A percentile compares a stretch with the other conserved stretches of the same genome.
Evolutionary conservation across 2,113 vertebrate genomes (phyloP).

Genomic region (Dasyornis broadbenti): DNA sequence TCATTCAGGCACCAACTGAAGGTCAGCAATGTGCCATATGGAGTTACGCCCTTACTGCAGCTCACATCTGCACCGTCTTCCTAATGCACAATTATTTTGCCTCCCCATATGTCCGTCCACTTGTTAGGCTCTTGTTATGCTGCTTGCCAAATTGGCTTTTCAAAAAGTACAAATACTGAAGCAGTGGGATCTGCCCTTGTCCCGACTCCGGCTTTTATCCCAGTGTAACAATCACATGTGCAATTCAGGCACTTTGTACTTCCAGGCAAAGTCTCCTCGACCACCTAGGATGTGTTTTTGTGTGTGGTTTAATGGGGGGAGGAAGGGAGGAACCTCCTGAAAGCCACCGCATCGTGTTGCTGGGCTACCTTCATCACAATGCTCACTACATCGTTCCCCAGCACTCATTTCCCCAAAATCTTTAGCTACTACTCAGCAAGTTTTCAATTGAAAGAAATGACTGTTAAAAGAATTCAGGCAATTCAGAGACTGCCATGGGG

Average conservation of each 20-base stretch:
- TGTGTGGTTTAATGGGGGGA: neutral
- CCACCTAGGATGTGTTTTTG: constrained; percentile 49
- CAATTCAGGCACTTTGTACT: constrained; percentile 26
- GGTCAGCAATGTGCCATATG: constrained; percentile 62
- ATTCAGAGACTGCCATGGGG: neutral
- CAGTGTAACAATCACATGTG: constrained; percentile 34
- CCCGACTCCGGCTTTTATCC: constrained; percentile 44
- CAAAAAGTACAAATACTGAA: constrained; percentile 62
- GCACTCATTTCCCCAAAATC: neutral
- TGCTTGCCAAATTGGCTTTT: constrained; percentile 78
- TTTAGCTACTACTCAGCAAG: neutral
- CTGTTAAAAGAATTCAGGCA: neutral
- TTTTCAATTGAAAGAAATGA: neutral
- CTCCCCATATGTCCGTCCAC: constrained; percentile 79
- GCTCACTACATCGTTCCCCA: neutral
- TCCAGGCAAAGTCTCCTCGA: constrained; percentile 11
- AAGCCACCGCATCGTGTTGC: neutral
- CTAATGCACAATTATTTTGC: constrained; percentile 67
- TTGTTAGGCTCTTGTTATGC: constrained; percentile 72
- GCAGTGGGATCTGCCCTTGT: constrained; percentile 42
- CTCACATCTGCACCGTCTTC: constrained; percentile 66
- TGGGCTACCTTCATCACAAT: neutral
- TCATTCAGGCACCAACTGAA: constrained; percentile 67
- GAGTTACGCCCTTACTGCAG: constrained; percentile 39
- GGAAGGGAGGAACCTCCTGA: neutral